Base-by-base conservation (phyloP, 2,888 invertebrate genomes). In the Lasioglossum oenotherae region DNA sequence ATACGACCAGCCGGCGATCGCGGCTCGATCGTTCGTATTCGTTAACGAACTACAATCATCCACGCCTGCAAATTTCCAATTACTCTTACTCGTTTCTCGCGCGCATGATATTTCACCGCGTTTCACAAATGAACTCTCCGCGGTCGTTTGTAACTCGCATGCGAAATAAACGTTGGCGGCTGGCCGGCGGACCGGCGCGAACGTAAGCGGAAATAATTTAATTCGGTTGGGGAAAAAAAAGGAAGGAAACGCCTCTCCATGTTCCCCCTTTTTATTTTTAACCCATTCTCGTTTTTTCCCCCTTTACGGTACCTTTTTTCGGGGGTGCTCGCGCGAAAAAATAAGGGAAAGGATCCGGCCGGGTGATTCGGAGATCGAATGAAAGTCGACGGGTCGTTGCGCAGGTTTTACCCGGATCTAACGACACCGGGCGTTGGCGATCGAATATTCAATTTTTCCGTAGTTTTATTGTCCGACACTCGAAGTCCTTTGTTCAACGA, bases 41-140 rank as follows among this genome's bases (percentile, higher is more conserved):
- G 76, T 74, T 35, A 79, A 35, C 57, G 57, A 46, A 35, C 81
- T 49, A 44, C 73, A 76, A 84, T 83, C 76, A 81, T 53, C 31
- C 81, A 67, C 67, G 71, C 82, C 80, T 74, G 23, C 67, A 64
- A 67, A 74, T 78, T 74, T 69, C 78, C 78, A 78, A 71, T 78
- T 78, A 69, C 53, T 38, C 53, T 53, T 27, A 53, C 69, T 10
- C 69, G 41, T 38, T 35, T 35, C 69, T 19, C 78, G 69, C 53
- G 49, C 35, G 27, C 71, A 72, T 78, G 74, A 74, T 74, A 35
- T 53, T 71, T 53, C 78, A 53, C 14, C 69, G 49, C 38, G 69
- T 46, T 46, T n/a, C 46, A 46, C 27, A 44, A 44, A 77, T 49
- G 44, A 46, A 67, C 44, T 46, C 44, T 6, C 31, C 23, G 41